Percentiles rank a stretch among this genome's conserved stretches.
These are phyloP conservation scores for Drosophila meridionalis DNA, from an alignment of 2,888 invertebrate species.

Conservation along the genomic window DNA sequence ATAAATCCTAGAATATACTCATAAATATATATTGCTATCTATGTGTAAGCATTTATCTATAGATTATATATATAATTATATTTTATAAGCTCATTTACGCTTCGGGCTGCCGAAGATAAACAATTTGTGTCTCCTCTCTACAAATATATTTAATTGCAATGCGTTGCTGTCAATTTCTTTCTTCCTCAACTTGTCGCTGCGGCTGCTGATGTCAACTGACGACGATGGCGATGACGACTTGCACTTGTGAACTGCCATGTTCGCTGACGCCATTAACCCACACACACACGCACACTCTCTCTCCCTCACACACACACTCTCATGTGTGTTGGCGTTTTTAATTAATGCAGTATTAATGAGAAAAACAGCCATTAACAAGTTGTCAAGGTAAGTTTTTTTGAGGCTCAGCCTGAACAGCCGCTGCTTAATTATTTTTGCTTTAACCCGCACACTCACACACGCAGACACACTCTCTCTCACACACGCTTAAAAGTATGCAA, in stretches of 20 bases:
- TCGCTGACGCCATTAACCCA: conserved; percentile 59
- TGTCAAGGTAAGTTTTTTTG: conserved; percentile 84
- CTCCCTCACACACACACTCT: conserved; percentile 11
- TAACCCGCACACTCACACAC: conserved; percentile 23
- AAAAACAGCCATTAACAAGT: conserved; percentile 85
- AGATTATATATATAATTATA: neutral
- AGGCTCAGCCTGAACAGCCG: conserved; percentile 33
- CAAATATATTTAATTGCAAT: conserved; percentile 52
- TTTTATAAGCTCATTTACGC: conserved; percentile 1
- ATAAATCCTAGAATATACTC: neutral
- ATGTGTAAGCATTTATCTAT: no score
- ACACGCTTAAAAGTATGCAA: conserved; percentile 36
- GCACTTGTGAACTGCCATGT: conserved; percentile 72
- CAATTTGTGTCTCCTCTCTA: conserved; percentile 11
- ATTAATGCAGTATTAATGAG: conserved; percentile 85
- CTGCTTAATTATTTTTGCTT: conserved; percentile 71
- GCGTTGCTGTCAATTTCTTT: conserved; percentile 22
- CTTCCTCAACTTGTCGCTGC: conserved; percentile 20
- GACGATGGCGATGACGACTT: conserved; percentile 43
- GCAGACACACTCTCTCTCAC: conserved; percentile 21
- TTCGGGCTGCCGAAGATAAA: conserved; percentile 10
- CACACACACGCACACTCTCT: conserved; percentile 17
- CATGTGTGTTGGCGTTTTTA: conserved; percentile 64
- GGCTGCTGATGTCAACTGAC: conserved; percentile 26
- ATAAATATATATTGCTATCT: neutral